Conservation (phyloP, 2,113 vertebrate species). For the Nycticebus coucang region DNA sequence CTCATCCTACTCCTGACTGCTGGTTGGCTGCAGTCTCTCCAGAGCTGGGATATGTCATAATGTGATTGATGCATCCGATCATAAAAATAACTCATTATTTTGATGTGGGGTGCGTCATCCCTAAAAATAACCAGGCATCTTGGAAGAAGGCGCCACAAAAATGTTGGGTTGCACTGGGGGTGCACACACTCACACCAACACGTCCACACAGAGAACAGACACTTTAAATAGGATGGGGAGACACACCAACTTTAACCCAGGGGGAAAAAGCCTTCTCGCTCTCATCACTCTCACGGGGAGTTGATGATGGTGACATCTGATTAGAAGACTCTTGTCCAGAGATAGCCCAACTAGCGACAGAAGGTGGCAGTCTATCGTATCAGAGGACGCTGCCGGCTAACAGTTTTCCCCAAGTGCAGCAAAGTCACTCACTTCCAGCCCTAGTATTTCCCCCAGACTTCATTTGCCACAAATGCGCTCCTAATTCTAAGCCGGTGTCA, state of each 20-base stretch:
- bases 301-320: not conserved
- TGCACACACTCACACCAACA: not conserved
- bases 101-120: constrained; percentile 62
- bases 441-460: not conserved
- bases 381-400: not conserved
- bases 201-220: not conserved
- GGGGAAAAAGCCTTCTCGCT: not conserved
- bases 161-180: not conserved
- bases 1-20: not conserved
- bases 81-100: constrained; percentile 58
- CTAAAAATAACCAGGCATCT: constrained; percentile 47
- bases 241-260: not conserved
- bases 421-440: not conserved
- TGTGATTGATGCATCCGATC: constrained; percentile 5
- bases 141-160: constrained; percentile 28
- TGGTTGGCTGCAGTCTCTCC: constrained; percentile 1
- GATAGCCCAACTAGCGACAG: not conserved
- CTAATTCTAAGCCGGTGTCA: not conserved
- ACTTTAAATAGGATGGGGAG: not conserved
- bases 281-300: not conserved
- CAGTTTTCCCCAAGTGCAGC: not conserved
- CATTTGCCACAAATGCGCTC: rapidly evolving
- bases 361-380: not conserved
- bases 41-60: constrained; percentile 9
- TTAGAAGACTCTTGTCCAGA: not conserved